Evolutionary conservation across 23 tunicate genomes (phyloP).

Genomic region (Phallusia fumigata): DNA sequence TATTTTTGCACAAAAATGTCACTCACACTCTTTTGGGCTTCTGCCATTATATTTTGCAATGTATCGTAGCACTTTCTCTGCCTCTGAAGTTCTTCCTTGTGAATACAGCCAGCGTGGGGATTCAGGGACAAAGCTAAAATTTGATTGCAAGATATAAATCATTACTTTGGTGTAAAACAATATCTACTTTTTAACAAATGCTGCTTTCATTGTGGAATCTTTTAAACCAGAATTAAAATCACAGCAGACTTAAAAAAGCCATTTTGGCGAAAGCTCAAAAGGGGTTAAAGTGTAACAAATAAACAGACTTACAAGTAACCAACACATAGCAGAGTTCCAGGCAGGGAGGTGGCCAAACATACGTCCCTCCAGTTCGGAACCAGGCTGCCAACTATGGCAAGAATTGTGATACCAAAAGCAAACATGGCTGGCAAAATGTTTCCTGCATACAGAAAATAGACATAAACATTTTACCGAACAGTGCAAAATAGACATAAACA

Average conservation of each 20-base stretch:
- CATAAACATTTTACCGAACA: no score
- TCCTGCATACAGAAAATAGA: conserved; percentile 42
- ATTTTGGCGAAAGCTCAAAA: no score
- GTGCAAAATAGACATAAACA: no score
- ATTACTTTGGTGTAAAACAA: no score
- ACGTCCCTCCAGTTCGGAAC: conserved; percentile 68
- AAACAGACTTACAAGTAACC: conserved; percentile 53
- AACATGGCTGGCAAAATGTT: conserved; percentile 70
- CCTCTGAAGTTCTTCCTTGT: conserved; percentile 59
- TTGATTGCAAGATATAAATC: no score
- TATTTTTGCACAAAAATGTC: neutral
- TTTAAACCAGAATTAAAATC: no score
- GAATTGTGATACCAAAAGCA: conserved; percentile 70
- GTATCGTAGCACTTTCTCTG: conserved; percentile 58
- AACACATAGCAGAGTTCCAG: conserved; percentile 48
- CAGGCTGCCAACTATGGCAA: conserved; percentile 63
- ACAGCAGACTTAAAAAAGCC: no score
- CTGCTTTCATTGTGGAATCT: no score
- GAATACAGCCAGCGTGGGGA: conserved; percentile 97
- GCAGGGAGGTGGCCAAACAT: conserved; percentile 74
- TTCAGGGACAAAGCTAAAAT: conserved; percentile 70
- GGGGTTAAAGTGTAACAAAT: neutral
- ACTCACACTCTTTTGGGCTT: conserved; percentile 24
- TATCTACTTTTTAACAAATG: no score
- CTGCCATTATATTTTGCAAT: conserved; percentile 76